These are phyloP conservation scores for Scrobipalpa costella DNA, from an alignment of 2,888 invertebrate species.

Conservation along the genomic window DNA sequence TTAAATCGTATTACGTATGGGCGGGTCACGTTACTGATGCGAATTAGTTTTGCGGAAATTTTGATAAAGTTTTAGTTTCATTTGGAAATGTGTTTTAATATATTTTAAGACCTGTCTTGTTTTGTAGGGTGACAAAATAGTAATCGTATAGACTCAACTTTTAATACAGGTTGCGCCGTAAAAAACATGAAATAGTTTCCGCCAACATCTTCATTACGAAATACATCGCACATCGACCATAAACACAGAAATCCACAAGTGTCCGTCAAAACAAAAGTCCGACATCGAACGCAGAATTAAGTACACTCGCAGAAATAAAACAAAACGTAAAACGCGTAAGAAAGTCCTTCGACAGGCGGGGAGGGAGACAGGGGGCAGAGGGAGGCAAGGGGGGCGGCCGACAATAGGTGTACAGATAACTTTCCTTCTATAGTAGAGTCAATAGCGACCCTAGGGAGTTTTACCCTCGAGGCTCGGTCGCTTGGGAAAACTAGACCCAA, in stretches of 20 bases:
- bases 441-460: constrained; percentile 80
- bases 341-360: constrained; percentile 63
- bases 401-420: constrained; percentile 81
- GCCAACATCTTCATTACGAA: background rate
- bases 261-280: constrained; percentile 31
- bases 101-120: too few species aligned
- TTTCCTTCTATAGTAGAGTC: constrained; percentile 80
- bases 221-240: constrained; percentile 7
- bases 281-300: constrained; percentile 32
- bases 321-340: constrained; percentile 79
- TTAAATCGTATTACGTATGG: constrained; percentile 60
- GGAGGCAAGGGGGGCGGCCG: constrained; percentile 59
- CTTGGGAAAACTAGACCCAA: constrained; percentile 82
- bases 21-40: constrained; percentile 55
- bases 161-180: background rate
- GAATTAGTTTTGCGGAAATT: constrained; percentile 32
- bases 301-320: constrained; percentile 53
- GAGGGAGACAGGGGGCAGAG: constrained; percentile 39
- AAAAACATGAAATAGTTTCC: background rate
- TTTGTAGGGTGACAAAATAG: too few species aligned
- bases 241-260: constrained; percentile 39
- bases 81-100: too few species aligned
- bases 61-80: constrained; percentile 5
- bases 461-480: constrained; percentile 79
- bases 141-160: background rate